These are phyloP conservation scores for Hafferia zeledoni DNA, from an alignment of 2,797 vertebrate species.

Conservation along the genomic window DNA sequence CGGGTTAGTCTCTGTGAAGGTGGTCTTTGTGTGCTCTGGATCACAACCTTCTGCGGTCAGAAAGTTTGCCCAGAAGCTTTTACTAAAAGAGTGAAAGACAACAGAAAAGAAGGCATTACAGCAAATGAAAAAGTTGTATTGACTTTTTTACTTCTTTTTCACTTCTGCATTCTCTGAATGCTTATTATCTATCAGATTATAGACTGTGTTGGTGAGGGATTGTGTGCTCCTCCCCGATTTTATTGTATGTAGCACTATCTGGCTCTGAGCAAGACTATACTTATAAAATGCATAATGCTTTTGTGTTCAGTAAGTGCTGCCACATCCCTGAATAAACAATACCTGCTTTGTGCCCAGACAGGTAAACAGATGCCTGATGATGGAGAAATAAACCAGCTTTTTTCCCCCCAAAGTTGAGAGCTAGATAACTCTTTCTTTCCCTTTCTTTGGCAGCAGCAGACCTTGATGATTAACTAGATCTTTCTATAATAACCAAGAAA, in stretches of 20 bases:
- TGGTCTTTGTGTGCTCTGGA: neutral
- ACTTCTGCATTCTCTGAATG: neutral
- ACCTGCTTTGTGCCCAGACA: neutral
- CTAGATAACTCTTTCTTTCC: neutral
- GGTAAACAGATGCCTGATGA: neutral
- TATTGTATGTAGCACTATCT: neutral
- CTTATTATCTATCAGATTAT: neutral
- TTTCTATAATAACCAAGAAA: neutral
- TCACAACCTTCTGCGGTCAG: neutral
- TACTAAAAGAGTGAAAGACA: neutral
- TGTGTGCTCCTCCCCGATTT: neutral
- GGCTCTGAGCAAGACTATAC: neutral
- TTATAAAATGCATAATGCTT: neutral
- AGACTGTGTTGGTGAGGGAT: neutral
- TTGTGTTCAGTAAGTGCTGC: neutral
- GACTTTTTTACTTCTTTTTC: neutral
- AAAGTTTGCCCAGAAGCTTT: neutral
- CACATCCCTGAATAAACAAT: neutral
- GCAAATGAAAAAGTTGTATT: neutral
- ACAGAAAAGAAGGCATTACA: neutral
- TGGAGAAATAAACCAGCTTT: neutral
- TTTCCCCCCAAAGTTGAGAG: neutral
- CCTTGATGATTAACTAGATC: neutral
- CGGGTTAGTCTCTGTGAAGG: neutral
- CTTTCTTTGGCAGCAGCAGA: neutral